Percentiles rank a stretch among this genome's conserved stretches.
Evolutionary conservation across 1,140 invertebrate genomes (phyloP).

Genomic region (Hydropsyche tenuis): DNA sequence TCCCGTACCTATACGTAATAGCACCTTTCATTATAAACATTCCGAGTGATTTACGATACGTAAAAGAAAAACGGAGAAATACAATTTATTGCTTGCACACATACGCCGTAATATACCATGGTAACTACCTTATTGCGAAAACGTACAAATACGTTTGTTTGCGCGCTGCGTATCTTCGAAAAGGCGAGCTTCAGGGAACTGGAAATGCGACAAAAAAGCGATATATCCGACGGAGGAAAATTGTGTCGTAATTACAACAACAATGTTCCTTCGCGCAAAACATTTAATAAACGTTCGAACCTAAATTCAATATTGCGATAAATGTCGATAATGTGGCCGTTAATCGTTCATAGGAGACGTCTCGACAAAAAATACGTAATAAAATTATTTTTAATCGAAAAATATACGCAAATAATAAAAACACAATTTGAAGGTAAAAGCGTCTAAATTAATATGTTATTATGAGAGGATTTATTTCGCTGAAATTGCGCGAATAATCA

Average conservation of each 20-base stretch:
- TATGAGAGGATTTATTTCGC: too few species aligned
- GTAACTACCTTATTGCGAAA: too few species aligned
- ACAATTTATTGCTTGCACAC: neutral
- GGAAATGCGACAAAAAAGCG: slow-evolving; percentile 11
- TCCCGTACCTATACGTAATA: too few species aligned
- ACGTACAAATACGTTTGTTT: neutral
- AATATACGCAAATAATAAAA: too few species aligned
- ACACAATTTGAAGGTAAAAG: too few species aligned
- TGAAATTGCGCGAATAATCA: too few species aligned
- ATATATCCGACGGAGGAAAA: neutral
- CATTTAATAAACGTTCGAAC: slow-evolving; percentile 8
- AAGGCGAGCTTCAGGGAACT: neutral
- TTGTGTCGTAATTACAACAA: slow-evolving; percentile 10
- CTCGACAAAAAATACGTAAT: too few species aligned
- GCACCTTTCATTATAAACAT: neutral
- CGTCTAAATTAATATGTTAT: too few species aligned
- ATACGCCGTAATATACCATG: neutral
- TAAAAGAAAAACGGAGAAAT: neutral
- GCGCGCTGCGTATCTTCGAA: neutral
- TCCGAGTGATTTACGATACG: slow-evolving; percentile 3
- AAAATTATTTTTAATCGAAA: too few species aligned
- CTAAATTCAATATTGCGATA: slow-evolving; percentile 17
- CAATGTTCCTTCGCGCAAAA: slow-evolving; percentile 7
- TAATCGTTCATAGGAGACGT: neutral
- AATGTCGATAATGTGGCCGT: neutral